Conservation (phyloP, 2,888 invertebrate species). For the Pyrrhosoma nymphula region DNA sequence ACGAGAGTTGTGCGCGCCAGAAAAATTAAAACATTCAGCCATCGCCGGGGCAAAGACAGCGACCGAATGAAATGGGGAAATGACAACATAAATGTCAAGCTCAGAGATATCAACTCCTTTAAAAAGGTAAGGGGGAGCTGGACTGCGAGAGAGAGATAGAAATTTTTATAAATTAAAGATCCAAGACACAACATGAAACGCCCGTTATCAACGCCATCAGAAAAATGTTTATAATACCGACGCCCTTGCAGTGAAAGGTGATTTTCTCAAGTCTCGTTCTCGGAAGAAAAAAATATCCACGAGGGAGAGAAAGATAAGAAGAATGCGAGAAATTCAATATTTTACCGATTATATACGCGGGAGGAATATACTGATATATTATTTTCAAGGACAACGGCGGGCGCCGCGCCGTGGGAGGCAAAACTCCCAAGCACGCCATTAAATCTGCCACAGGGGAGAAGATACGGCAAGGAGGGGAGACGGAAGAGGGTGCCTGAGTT, state of each 20-base stretch:
- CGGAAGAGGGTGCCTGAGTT: background rate
- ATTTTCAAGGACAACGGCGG: background rate
- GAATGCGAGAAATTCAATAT: conserved; percentile 8
- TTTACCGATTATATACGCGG: background rate
- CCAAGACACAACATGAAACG: background rate
- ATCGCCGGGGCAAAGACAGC: no score
- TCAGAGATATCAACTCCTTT: background rate
- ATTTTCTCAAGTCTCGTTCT: background rate
- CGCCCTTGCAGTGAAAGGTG: background rate
- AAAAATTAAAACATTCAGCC: background rate
- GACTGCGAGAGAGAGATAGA: background rate
- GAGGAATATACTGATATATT: background rate
- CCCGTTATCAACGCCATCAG: background rate
- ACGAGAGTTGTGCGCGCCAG: background rate
- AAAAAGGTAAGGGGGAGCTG: background rate
- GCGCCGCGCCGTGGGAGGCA: background rate
- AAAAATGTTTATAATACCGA: background rate
- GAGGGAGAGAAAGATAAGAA: background rate
- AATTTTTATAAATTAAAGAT: background rate
- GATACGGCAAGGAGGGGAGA: background rate
- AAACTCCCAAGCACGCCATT: background rate
- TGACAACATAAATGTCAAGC: background rate
- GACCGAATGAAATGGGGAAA: background rate
- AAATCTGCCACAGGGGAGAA: background rate
- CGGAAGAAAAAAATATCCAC: background rate